phyloP scores from a whole-genome alignment of 1,140 invertebrate genomes.

The Onthophagus taurus region DNA sequence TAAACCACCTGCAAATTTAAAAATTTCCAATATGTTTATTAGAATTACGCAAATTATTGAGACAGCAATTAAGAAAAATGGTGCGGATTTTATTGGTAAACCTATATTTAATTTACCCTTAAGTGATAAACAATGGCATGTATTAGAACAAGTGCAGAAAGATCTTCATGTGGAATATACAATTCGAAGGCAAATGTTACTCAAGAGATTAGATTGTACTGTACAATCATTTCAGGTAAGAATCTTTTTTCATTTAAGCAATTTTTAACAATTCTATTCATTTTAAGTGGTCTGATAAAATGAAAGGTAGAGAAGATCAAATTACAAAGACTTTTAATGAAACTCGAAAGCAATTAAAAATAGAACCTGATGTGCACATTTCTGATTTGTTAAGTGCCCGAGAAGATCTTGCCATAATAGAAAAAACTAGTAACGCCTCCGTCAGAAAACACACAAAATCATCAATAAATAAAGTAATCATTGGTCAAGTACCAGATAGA shows the following conservation, averaged over 20 bases:
- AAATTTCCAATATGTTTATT: constrained; percentile 62
- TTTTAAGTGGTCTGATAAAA: constrained; percentile 74
- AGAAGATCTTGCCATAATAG: constrained; percentile 69
- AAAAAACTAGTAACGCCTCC: constrained; percentile 77
- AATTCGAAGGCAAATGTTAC: constrained; percentile 74
- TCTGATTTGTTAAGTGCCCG: constrained; percentile 72
- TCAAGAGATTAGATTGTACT: constrained; percentile 87
- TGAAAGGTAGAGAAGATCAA: constrained; percentile 60
- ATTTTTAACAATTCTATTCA: background rate
- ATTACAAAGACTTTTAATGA: constrained; percentile 61
- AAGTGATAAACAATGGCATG: constrained; percentile 73
- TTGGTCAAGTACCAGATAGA: constrained; percentile 77
- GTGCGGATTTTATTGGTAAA: constrained; percentile 50
- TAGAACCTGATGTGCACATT: constrained; percentile 54
- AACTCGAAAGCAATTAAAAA: constrained; percentile 52
- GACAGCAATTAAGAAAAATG: constrained; percentile 54
- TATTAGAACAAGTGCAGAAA: constrained; percentile 55
- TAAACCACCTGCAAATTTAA: constrained; percentile 77
- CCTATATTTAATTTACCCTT: constrained; percentile 67
- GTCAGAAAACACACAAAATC: constrained; percentile 72
- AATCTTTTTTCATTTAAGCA: background rate
- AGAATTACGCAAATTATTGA: constrained; percentile 68
- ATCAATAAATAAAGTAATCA: constrained; percentile 76
- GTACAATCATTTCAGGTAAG: constrained; percentile 76
- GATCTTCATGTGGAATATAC: constrained; percentile 74